Conservation (phyloP, 2,113 vertebrate genomes). For the Fulica atra region DNA sequence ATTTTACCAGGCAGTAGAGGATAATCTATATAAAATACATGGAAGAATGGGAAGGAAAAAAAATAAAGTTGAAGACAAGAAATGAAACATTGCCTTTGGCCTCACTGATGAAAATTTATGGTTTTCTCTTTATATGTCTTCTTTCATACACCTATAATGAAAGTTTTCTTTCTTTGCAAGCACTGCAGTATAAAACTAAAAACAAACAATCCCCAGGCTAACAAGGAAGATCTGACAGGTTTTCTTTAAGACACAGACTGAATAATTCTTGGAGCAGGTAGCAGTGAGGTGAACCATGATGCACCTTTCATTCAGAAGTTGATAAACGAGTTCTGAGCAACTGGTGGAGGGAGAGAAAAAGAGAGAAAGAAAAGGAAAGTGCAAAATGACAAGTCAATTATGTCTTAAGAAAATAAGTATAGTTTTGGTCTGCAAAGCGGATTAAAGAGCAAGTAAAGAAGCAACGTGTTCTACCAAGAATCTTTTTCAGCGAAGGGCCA, state of each 20-base stretch:
- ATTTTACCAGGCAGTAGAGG: neutral
- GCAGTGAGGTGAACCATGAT: accelerated
- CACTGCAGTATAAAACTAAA: neutral
- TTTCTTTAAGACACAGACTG: neutral
- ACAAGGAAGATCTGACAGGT: neutral
- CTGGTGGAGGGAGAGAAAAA: neutral
- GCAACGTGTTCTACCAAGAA: neutral
- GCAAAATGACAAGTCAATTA: neutral
- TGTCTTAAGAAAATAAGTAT: neutral
- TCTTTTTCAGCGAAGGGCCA: neutral
- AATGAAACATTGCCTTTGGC: neutral
- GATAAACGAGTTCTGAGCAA: neutral
- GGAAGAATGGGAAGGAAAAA: neutral
- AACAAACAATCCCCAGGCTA: neutral
- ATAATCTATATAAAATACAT: neutral
- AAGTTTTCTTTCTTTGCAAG: neutral
- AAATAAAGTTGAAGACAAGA: neutral
- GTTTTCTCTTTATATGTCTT: neutral
- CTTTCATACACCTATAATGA: neutral
- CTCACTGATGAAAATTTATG: neutral
- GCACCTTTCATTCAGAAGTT: neutral
- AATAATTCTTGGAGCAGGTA: neutral
- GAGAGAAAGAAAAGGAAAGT: neutral
- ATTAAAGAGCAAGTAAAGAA: neutral
- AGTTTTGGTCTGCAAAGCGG: neutral